A percentile compares a stretch with the other conserved stretches of the same genome.
Conservation (phyloP, 1,140 invertebrate species). For the Caenorhabditis briggsae region DNA sequence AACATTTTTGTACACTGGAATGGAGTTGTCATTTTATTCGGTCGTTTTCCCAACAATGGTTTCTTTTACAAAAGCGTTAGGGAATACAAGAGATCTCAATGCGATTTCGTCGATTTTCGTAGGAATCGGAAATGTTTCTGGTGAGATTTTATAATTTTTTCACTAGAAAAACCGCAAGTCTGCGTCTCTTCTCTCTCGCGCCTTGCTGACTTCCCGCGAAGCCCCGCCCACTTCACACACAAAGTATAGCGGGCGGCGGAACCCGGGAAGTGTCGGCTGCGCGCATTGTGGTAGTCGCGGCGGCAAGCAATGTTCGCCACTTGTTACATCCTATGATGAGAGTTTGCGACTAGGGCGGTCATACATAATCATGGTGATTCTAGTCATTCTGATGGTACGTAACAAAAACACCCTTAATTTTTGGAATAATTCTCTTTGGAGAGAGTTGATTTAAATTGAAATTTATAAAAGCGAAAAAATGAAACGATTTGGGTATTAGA, state of each 20-base stretch:
- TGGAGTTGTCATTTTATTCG: constrained; percentile 26
- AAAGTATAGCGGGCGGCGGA: neutral
- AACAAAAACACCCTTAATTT: neutral
- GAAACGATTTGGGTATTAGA: no score
- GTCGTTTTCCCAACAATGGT: constrained; percentile 27
- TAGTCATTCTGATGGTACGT: constrained; percentile 51
- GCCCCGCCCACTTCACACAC: neutral
- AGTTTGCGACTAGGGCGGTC: constrained; percentile 54
- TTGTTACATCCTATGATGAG: constrained; percentile 47
- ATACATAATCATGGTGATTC: constrained; percentile 47
- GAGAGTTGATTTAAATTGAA: neutral
- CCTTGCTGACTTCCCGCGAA: neutral
- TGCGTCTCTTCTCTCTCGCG: neutral
- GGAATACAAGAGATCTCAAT: constrained; percentile 27
- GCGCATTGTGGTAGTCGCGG: neutral
- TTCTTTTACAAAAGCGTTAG: constrained; percentile 9
- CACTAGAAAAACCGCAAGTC: neutral
- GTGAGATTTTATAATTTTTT: neutral
- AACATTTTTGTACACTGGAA: constrained; percentile 37
- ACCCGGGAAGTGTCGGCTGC: constrained; percentile 27
- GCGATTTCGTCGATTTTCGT: neutral
- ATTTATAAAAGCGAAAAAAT: neutral
- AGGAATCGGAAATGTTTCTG: constrained; percentile 37
- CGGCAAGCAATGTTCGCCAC: neutral
- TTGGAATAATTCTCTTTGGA: constrained; percentile 12